These are phyloP conservation scores for Polypterus senegalus DNA, from an alignment of 2,113 vertebrate genomes.

Conservation along the genomic window DNA sequence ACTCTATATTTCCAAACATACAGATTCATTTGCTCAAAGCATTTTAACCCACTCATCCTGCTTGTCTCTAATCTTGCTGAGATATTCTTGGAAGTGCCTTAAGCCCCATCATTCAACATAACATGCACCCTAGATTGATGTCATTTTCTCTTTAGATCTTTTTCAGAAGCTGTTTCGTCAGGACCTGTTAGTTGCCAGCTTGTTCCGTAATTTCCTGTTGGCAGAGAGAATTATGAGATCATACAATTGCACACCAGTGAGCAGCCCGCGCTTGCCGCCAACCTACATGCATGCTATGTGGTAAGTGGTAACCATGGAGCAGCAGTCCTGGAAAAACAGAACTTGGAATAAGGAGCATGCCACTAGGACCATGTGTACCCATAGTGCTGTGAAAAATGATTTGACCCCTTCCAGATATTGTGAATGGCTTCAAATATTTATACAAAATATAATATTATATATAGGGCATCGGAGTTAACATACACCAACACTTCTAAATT, in stretches of 20 bases:
- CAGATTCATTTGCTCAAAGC: not conserved
- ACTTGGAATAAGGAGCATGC: too few species aligned
- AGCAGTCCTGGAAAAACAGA: too few species aligned
- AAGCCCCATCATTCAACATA: not conserved
- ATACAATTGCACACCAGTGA: constrained; percentile 93
- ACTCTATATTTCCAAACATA: not conserved
- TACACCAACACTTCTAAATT: too few species aligned
- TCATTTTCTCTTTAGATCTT: constrained; percentile 55
- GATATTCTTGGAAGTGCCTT: not conserved
- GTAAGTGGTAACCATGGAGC: constrained; percentile 45
- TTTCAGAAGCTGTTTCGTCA: constrained; percentile 97
- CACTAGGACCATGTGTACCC: too few species aligned
- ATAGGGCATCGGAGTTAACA: too few species aligned
- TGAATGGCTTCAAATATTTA: too few species aligned
- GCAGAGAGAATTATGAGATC: constrained; percentile 96
- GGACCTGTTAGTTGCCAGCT: constrained; percentile 87
- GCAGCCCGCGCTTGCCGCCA: constrained; percentile 87
- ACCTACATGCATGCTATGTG: constrained; percentile 98
- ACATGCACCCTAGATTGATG: not conserved
- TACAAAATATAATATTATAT: too few species aligned
- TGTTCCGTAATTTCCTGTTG: constrained; percentile 90
- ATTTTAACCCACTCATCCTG: too few species aligned
- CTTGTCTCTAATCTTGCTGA: too few species aligned
- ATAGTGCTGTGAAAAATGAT: too few species aligned
- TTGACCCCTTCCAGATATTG: too few species aligned